Evolutionary conservation across 2,888 invertebrate genomes (phyloP).

Genomic region (Leptopilina myrica): DNA sequence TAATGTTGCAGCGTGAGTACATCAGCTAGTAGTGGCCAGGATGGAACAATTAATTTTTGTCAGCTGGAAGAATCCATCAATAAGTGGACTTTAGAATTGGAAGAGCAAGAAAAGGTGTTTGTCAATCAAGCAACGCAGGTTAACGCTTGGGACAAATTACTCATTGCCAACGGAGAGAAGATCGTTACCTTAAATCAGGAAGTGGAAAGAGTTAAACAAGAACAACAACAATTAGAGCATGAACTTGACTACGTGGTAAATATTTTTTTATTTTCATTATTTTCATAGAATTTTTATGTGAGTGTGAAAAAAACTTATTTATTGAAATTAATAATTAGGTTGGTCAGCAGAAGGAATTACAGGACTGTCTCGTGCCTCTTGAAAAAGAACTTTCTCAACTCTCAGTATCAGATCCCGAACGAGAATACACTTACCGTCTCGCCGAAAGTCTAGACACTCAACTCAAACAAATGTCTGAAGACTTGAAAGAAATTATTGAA

Average conservation of each 20-base stretch:
- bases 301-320: background rate
- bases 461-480: conserved; percentile 95
- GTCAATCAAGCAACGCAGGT: conserved; percentile 96
- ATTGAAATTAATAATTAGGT: conserved; percentile 69
- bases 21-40: conserved; percentile 68
- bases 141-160: conserved; percentile 95
- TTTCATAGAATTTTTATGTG: no score
- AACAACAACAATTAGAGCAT: conserved; percentile 93
- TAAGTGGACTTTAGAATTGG: conserved; percentile 95
- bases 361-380: conserved; percentile 89
- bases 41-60: conserved; percentile 84
- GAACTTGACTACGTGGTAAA: conserved; percentile 92
- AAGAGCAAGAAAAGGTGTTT: conserved; percentile 95
- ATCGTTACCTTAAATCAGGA: conserved; percentile 91
- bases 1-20: conserved; percentile 67
- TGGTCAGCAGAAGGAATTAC: conserved; percentile 94
- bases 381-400: conserved; percentile 87
- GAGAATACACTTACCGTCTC: conserved; percentile 93
- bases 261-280: conserved; percentile 25
- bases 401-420: conserved; percentile 88
- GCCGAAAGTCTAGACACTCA: conserved; percentile 95
- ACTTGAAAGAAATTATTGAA: conserved; percentile 96
- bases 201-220: conserved; percentile 91
- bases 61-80: conserved; percentile 95
- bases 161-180: conserved; percentile 95